Conservation (phyloP, 2,113 vertebrate species). For the Nipponia nippon region DNA sequence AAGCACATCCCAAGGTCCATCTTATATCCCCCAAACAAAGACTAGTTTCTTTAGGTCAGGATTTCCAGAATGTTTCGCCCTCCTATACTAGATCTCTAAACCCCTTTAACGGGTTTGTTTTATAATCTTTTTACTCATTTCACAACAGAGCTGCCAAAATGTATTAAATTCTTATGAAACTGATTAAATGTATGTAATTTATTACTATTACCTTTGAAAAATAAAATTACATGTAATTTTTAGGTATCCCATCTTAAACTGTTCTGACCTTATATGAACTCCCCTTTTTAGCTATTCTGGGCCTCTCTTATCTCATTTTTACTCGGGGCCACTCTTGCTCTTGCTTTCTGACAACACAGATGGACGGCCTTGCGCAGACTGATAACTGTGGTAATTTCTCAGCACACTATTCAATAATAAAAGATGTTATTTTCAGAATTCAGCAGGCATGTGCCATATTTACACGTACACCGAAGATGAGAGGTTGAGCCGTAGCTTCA, state of each 20-base stretch:
- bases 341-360: constrained; percentile 68
- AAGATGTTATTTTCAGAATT: constrained; percentile 45
- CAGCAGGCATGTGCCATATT: neutral
- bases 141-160: neutral
- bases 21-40: neutral
- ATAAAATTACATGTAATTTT: neutral
- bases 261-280: constrained; percentile 67
- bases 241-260: constrained; percentile 3
- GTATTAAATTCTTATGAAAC: neutral
- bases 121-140: neutral
- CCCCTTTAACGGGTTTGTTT: neutral
- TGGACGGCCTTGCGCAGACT: constrained; percentile 59
- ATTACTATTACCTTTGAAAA: neutral
- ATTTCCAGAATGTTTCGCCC: neutral
- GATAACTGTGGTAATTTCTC: constrained; percentile 64
- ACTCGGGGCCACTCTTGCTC: constrained; percentile 59
- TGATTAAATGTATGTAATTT: neutral
- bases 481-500: neutral
- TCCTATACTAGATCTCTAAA: neutral
- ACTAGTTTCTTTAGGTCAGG: neutral
- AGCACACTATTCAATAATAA: constrained; percentile 27
- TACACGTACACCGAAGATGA: neutral
- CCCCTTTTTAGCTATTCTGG: constrained; percentile 49
- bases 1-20: neutral
- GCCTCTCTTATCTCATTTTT: constrained; percentile 65